phyloP scores from a whole-genome alignment of 2,888 invertebrate species.

The Blastobasis lacticolella region DNA sequence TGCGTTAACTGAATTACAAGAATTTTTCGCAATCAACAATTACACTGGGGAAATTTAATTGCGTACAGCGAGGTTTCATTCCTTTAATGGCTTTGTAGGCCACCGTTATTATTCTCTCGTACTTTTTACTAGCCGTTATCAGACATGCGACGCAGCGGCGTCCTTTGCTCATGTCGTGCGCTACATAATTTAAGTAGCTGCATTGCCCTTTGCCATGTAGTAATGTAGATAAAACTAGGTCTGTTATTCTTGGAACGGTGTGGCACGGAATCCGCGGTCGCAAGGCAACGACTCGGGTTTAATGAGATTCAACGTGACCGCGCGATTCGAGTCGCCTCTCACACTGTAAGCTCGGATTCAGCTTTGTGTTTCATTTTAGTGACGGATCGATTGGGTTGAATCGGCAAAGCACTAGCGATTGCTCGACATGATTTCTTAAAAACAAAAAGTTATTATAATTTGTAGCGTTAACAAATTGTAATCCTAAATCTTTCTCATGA shows the following conservation, averaged over 20 bases:
- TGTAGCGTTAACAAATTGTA: too few species aligned
- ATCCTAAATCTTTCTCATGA: too few species aligned
- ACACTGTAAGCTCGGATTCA: too few species aligned
- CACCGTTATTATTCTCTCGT: slow-evolving; percentile 12
- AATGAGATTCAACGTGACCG: too few species aligned
- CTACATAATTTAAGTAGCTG: slow-evolving; percentile 26
- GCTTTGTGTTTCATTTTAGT: too few species aligned
- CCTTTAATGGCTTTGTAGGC: slow-evolving; percentile 6
- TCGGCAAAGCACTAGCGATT: too few species aligned
- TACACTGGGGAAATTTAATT: slow-evolving; percentile 14
- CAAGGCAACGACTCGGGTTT: too few species aligned
- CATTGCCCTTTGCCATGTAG: slow-evolving; percentile 35
- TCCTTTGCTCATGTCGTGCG: slow-evolving; percentile 30
- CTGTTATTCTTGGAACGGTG: slow-evolving; percentile 37
- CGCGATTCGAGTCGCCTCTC: too few species aligned
- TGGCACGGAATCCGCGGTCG: slow-evolving; percentile 23
- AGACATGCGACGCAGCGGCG: slow-evolving; percentile 39
- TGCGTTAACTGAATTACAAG: not conserved
- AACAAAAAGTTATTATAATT: too few species aligned
- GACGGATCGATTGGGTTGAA: too few species aligned
- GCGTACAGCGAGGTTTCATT: slow-evolving; percentile 8
- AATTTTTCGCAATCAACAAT: slow-evolving; percentile 11
- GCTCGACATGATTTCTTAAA: too few species aligned
- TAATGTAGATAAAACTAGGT: slow-evolving; percentile 39
- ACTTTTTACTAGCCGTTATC: not conserved